phyloP scores from a whole-genome alignment of 2,113 vertebrate genomes.

The Rhombomys opimus region DNA sequence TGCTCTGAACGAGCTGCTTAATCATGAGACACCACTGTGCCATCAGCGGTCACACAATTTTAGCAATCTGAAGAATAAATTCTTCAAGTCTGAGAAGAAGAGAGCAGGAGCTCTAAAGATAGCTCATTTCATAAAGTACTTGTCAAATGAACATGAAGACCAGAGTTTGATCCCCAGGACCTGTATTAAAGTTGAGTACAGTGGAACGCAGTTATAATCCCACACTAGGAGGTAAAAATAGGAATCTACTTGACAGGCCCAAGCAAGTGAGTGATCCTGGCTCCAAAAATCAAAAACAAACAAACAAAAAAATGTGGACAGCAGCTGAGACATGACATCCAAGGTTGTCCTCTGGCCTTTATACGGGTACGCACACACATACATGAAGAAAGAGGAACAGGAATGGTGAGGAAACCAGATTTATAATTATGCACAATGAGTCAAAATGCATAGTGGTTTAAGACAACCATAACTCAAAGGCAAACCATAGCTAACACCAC shows the following conservation, averaged over 20 bases:
- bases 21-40: not conserved
- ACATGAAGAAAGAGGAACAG: not conserved
- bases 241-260: not conserved
- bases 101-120: not conserved
- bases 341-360: not conserved
- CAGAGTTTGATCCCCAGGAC: not conserved
- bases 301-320: not conserved
- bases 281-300: too few species aligned
- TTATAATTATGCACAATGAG: rapidly evolving
- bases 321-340: not conserved
- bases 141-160: not conserved
- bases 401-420: not conserved
- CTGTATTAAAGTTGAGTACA: too few species aligned
- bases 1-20: not conserved
- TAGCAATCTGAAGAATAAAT: not conserved
- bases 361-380: not conserved
- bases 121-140: not conserved
- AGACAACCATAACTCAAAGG: not conserved
- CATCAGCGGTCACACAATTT: not conserved
- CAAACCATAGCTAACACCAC: not conserved
- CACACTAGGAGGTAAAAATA: not conserved
- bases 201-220: too few species aligned
- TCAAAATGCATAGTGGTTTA: not conserved
- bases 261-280: not conserved
- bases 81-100: not conserved